Base-by-base conservation (phyloP, 2,888 invertebrate genomes). In the Magallana nippona region DNA sequence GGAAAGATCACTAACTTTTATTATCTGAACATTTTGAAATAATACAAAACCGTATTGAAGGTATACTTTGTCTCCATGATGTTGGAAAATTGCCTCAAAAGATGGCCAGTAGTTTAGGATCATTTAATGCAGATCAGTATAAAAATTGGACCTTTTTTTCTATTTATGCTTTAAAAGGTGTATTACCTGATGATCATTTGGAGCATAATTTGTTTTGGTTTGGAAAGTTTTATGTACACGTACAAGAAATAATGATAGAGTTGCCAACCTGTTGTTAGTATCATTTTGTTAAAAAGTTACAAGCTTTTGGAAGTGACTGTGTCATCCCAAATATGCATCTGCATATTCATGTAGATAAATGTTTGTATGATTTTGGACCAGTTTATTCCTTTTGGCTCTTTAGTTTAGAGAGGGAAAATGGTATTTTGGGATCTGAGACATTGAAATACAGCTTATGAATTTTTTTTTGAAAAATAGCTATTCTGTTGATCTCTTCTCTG, bases 131-230 rank as follows among this genome's bases (percentile, higher is more conserved):
- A 13, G 85, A 83, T 79, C 85, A 85, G 78, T 83, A 15, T 15
- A 85, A 85, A 78, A 85, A 82, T 55, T 82, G 82, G 85, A 85
- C 82, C 13, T 77, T 85, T 55, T 85, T 82, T 85, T 85, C 85
- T 27, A 79, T 85, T 32, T 82, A 82, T 82, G 82, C 77, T 55
- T 57, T 85, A n/a, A 82, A 79, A 27, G 60, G 55, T 22, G 22
- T 85, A 27, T 62, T 85, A n/a, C 82, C 82, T 15, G 27, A 22
- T 10, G 71, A 82, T 15, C 82, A 85, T 79, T 56, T 82, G n/a
- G 84, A 85, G 11, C 78, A 79, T 27, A 84, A 80, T 84, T 78
- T 84, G 84, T 84, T 13, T 15, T 84, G 27, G 81, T 79, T 19
- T 82, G 84, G 79, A 60, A 82, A 44, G 32, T 71, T 56, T 17